Percentiles rank a stretch among this genome's conserved stretches.
These are phyloP conservation scores for Sarcophaga caerulescens DNA, from an alignment of 2,888 invertebrate species.

Conservation along the genomic window DNA sequence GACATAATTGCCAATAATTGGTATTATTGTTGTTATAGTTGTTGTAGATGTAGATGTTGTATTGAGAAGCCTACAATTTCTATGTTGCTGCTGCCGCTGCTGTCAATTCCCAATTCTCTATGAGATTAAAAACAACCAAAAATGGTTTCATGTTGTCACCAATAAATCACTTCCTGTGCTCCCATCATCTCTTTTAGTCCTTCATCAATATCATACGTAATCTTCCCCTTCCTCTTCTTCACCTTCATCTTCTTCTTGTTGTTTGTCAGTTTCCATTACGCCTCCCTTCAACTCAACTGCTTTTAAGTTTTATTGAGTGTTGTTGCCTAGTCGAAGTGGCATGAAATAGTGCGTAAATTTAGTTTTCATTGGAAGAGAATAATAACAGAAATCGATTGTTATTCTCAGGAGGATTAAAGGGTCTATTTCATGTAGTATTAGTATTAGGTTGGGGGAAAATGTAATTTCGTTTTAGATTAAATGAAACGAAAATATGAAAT, in stretches of 20 bases:
- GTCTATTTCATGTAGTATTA: background rate
- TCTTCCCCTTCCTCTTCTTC: background rate
- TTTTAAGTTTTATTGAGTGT: background rate
- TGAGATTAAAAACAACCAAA: conserved; percentile 50
- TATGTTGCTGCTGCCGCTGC: background rate
- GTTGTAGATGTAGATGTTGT: background rate
- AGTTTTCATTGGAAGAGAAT: background rate
- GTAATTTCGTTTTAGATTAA: background rate
- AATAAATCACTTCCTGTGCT: conserved; percentile 59
- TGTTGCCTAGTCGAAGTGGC: background rate
- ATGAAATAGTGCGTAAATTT: conserved; percentile 38
- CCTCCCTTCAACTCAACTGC: background rate
- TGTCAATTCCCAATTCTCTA: conserved; percentile 55
- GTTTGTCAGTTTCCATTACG: background rate
- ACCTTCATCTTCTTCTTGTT: background rate
- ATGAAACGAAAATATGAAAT: no score
- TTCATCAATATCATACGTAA: background rate
- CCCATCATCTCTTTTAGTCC: background rate
- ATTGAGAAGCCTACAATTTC: background rate
- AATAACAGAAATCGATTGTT: conserved; percentile 1
- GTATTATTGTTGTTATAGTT: conserved; percentile 32
- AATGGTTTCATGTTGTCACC: conserved; percentile 52
- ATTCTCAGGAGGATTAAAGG: conserved; percentile 2
- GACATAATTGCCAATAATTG: conserved; percentile 55
- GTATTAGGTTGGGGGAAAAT: background rate